Conservation (phyloP, 2,113 vertebrate genomes). For the Cryptomyrus ogoouensis region DNA sequence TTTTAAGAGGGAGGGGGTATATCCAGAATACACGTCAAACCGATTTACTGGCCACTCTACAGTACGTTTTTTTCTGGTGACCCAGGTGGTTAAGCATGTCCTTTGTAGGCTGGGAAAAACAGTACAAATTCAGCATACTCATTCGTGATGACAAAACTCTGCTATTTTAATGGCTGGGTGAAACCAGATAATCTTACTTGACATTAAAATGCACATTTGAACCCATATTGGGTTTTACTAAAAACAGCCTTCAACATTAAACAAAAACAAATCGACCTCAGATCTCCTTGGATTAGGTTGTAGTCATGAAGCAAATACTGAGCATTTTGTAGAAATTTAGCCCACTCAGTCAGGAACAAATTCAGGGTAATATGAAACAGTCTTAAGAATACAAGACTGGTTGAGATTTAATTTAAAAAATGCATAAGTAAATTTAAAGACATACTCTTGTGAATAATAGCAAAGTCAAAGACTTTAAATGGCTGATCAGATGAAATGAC, state of each 20-base stretch:
- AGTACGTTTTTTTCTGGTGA: not conserved
- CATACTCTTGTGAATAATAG: not conserved
- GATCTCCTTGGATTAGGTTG: not conserved
- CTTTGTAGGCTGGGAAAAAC: not conserved
- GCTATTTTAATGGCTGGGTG: not conserved
- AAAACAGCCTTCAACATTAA: not conserved
- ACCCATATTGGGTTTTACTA: not conserved
- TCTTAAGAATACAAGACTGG: not conserved
- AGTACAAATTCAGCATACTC: not conserved
- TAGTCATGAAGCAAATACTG: not conserved
- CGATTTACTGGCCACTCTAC: not conserved
- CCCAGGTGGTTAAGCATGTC: not conserved
- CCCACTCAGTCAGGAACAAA: not conserved
- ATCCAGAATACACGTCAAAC: not conserved
- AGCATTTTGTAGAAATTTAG: conserved; percentile 1
- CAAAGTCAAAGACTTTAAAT: not conserved
- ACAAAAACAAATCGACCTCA: not conserved
- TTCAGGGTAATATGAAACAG: not conserved
- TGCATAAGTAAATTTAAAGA: not conserved
- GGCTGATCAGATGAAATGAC: not conserved
- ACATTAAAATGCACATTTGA: not conserved
- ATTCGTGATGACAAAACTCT: not conserved
- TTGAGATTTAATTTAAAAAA: not conserved
- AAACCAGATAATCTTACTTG: not conserved
- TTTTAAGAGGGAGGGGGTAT: not conserved